Conservation (phyloP, 2,797 vertebrate genomes). For the Prunella strophiata region DNA sequence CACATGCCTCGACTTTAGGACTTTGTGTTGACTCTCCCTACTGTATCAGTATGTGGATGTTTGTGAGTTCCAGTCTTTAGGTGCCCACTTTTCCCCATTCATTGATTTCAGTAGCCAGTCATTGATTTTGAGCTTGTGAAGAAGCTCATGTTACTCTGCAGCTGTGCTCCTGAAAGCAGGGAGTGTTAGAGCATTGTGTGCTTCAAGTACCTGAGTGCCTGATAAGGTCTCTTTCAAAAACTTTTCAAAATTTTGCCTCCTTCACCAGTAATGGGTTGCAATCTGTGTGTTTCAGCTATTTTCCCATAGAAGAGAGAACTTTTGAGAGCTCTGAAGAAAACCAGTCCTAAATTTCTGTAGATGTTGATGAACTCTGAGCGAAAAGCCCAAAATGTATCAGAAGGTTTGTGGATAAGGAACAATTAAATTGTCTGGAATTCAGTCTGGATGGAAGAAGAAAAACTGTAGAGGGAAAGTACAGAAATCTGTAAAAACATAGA, state of each 20-base stretch:
- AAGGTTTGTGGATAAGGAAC: background rate
- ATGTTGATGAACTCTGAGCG: background rate
- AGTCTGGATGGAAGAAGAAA: background rate
- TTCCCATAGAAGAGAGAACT: background rate
- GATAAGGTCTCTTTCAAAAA: background rate
- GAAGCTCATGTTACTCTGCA: background rate
- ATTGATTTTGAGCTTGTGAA: background rate
- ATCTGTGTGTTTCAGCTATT: background rate
- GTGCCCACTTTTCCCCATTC: background rate
- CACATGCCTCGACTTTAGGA: background rate
- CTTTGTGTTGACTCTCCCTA: background rate
- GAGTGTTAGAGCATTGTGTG: background rate
- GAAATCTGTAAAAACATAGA: background rate
- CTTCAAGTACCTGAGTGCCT: background rate
- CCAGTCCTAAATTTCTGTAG: background rate
- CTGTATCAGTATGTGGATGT: accelerated
- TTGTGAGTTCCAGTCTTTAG: background rate
- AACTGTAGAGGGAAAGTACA: background rate
- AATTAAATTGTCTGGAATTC: background rate
- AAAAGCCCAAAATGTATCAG: background rate
- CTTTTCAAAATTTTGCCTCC: background rate
- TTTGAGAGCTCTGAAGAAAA: background rate
- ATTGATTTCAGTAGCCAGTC: background rate
- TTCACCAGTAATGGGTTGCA: background rate
- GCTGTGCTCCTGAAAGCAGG: background rate